Base-by-base conservation (phyloP, 2,888 invertebrate species). In the Clepsis dumicolana region DNA sequence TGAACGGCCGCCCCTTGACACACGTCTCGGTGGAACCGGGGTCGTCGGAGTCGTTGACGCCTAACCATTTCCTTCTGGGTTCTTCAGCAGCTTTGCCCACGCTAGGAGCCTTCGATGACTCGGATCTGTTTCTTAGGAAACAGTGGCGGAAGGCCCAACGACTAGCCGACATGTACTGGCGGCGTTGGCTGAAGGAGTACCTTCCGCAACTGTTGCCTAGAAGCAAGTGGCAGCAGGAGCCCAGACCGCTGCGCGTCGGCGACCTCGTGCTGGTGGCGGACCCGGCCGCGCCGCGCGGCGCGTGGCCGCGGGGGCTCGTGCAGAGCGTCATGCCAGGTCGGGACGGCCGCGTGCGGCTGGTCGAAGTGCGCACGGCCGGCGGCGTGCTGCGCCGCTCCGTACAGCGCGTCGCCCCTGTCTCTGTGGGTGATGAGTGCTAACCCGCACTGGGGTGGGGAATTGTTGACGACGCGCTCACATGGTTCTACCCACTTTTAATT, bases 41-140 rank as follows among this genome's bases (percentile, higher is more conserved):
- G 2, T 41, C 25, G 10, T 12, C 24, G 1, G 24, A 72, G 16
- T 35, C 72, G 1, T 14, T 72, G 12, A 73, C 73, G 0, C 77
- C 77, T 0, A 80, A 80, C 57, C 77, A 80, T 70, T 77, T 80
- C 59, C 62, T 79, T 1, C 5, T 75, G 2, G 75, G 73, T 2
- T 50, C 72, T 4, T 71, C 74, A 1, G 71, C 75, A 1, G 65
- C 44, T 12, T 10, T 63, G 14, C 64, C 65, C 21, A 24, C 10
- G 0, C 2, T 29, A 4, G 70, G 71, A 38, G 27, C 25, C 12
- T 71, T 71, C 24, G 71, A 74, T 10, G 54, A 32, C n/a, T 32
- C 54, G 7, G 54, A 29, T 16, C 8, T 67, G 8, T 64, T 24
- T 54, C 38, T 69, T 7, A 41, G 74, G 1, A 69, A 69, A 5